These are phyloP conservation scores for Amphipyra tragopoginis DNA, from an alignment of 2,888 invertebrate species.

Conservation along the genomic window DNA sequence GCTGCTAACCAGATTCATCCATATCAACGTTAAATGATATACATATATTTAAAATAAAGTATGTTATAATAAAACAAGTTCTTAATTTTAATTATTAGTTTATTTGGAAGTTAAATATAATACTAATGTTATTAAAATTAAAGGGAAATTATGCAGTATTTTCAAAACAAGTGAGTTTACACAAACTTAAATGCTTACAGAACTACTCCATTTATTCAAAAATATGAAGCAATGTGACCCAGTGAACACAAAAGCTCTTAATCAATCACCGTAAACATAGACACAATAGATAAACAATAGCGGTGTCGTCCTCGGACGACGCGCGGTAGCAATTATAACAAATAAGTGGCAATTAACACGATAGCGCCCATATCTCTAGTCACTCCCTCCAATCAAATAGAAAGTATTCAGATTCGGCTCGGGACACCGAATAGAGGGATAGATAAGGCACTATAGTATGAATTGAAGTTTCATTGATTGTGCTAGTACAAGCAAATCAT, in stretches of 20 bases:
- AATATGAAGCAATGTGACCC: conserved; percentile 2
- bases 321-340: neutral
- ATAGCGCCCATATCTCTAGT: neutral
- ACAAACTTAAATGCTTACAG: no score
- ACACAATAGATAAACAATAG: no score
- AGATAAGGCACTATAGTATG: no score
- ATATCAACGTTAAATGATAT: conserved; percentile 90
- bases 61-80: conserved; percentile 11
- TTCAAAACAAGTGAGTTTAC: conserved; percentile 16
- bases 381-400: no score
- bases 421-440: no score
- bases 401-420: no score
- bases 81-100: neutral
- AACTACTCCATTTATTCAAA: neutral
- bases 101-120: neutral
- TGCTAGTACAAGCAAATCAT: conserved; percentile 18
- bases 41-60: conserved; percentile 15
- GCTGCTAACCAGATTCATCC: conserved; percentile 97
- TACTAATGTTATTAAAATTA: conserved; percentile 30
- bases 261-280: no score
- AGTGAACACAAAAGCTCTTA: conserved; percentile 14
- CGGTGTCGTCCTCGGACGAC: no score
- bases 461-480: conserved; percentile 5
- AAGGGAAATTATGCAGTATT: conserved; percentile 11
- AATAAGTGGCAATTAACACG: neutral